These are phyloP conservation scores for Brevimyrus niger DNA, from an alignment of 2,113 vertebrate genomes.

Conservation along the genomic window DNA sequence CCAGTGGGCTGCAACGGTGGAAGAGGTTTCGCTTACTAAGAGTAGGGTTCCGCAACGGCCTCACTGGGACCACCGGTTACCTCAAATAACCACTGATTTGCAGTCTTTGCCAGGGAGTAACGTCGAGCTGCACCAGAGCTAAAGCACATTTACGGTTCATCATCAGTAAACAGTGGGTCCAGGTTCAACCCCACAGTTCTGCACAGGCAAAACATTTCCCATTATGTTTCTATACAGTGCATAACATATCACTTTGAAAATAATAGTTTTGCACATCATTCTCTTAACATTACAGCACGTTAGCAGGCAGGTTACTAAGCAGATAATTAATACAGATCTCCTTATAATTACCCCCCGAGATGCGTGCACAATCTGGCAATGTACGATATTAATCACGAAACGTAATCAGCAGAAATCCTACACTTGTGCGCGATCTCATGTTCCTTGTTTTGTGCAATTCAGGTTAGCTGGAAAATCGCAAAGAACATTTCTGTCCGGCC, in stretches of 20 bases:
- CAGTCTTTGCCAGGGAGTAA: neutral
- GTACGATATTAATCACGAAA: conserved; percentile 5
- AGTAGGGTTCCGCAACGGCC: neutral
- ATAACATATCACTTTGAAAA: neutral
- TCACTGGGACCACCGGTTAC: neutral
- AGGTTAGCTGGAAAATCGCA: neutral
- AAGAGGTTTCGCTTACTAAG: neutral
- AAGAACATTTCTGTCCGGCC: neutral
- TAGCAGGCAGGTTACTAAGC: neutral
- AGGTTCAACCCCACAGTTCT: neutral
- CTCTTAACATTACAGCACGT: neutral
- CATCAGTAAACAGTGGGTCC: neutral
- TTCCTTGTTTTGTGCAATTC: neutral
- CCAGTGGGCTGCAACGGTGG: neutral
- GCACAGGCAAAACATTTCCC: neutral
- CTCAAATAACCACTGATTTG: neutral
- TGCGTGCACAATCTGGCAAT: neutral
- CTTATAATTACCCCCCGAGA: neutral
- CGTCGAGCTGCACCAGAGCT: neutral
- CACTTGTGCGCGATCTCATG: conserved; percentile 1
- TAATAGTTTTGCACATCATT: neutral
- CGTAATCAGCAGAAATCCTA: conserved; percentile 7
- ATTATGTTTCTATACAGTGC: neutral
- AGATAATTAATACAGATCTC: neutral
- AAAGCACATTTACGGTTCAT: neutral